Base-by-base conservation (phyloP, 2,888 invertebrate genomes). In the Pardosa pseudoannulata region DNA sequence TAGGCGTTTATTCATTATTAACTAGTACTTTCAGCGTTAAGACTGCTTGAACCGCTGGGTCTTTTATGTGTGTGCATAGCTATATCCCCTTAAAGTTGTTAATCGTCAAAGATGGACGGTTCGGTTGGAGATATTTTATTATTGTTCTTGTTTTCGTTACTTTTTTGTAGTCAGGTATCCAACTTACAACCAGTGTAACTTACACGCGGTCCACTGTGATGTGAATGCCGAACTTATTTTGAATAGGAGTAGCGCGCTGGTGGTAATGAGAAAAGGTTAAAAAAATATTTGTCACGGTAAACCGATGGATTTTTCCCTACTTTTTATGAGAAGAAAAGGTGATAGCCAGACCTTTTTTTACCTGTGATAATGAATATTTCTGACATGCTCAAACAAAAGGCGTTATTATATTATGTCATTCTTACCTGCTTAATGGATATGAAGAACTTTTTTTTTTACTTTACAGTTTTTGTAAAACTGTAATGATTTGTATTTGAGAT, bases 61-160 rank as follows among this genome's bases (percentile, higher is more conserved):
- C 70, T 78, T 70, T 78, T 56, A 13, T 36, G 36, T 50, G 31
- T n/a, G n/a, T n/a, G n/a, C n/a, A n/a, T 78, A 56, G n/a, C 78
- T 16, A 36, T 2, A 16, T 39, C 68, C 23, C 39, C 36, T 70
- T 41, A 39, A 41, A 70, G 41, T 70, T 70, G 78, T 78, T 78
- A 78, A 78, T 70, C 70, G 68, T 28, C 70, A 46, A 78, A 78
- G 78, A 78, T 78, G 78, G 67, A 62, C 68, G 70, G 56, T 65
- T 75, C 41, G 39, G 65, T 70, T 62, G 28, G 70, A 32, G 56
- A 78, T 70, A 36, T 62, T 78, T 70, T 28, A 78, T 70, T 70
- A 70, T 70, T 70, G 70, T 32, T 64, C 29, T 56, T 70, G 70
- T 56, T 78, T 70, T 70, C 31, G 39, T 19, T 78, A 27, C 56